phyloP scores from a whole-genome alignment of 1,140 invertebrate species.

The Brachionus koreanus region DNA sequence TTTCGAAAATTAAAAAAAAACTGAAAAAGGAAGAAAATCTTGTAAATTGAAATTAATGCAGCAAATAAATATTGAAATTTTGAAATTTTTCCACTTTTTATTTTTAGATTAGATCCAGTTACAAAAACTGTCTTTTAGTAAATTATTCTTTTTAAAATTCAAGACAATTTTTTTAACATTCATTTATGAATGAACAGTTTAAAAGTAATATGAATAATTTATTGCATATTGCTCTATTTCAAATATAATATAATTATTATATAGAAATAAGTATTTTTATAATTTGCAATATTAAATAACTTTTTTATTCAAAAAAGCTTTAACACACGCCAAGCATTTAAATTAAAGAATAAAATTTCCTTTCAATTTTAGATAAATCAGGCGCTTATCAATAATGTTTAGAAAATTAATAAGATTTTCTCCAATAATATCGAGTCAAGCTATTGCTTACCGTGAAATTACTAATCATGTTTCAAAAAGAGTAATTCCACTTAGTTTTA shows the following conservation, averaged over 20 bases:
- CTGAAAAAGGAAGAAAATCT: too few species aligned
- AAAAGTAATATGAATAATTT: background rate
- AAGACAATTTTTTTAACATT: background rate
- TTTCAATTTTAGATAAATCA: background rate
- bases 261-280: too few species aligned
- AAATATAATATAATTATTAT: background rate
- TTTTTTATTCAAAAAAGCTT: background rate
- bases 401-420: background rate
- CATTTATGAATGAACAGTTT: background rate
- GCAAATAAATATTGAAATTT: too few species aligned
- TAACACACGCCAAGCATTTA: background rate
- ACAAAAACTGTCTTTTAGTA: background rate
- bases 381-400: background rate
- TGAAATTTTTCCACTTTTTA: too few species aligned
- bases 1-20: too few species aligned
- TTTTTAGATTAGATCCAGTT: background rate
- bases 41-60: too few species aligned
- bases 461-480: background rate
- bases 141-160: background rate
- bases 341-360: background rate
- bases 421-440: background rate
- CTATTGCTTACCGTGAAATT: background rate
- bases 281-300: background rate
- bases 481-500: background rate
- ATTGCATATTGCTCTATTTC: background rate